phyloP scores from a whole-genome alignment of 2,888 invertebrate species.

The Zaprionus bogoriensis region DNA sequence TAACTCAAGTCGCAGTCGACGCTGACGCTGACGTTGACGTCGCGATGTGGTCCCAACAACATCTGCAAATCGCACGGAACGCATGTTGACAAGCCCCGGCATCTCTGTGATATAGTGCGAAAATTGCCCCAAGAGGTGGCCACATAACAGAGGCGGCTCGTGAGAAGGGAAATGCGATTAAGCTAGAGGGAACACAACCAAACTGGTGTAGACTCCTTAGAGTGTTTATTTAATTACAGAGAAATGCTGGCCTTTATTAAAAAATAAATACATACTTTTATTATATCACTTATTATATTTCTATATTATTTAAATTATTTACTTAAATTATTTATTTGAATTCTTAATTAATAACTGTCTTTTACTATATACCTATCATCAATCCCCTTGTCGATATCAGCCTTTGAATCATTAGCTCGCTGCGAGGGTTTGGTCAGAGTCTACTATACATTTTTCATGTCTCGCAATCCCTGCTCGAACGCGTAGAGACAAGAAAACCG shows the following conservation, averaged over 20 bases:
- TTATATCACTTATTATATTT: too few species aligned
- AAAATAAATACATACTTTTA: too few species aligned
- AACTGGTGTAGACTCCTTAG: too few species aligned
- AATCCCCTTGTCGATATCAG: constrained; percentile 3
- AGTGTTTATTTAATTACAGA: too few species aligned
- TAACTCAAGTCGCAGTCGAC: too few species aligned
- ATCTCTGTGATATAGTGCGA: not conserved
- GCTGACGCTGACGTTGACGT: constrained; percentile 25
- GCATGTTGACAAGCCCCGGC: constrained; percentile 43
- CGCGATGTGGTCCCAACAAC: constrained; percentile 22
- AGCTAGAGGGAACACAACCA: not conserved
- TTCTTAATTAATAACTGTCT: too few species aligned
- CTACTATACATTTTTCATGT: constrained; percentile 18
- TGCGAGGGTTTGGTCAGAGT: not conserved
- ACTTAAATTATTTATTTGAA: not conserved
- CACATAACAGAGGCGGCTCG: constrained; percentile 9
- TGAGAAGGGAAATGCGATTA: constrained; percentile 14
- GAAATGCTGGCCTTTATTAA: too few species aligned
- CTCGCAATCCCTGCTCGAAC: constrained; percentile 33
- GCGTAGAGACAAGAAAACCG: constrained; percentile 56
- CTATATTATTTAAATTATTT: not conserved
- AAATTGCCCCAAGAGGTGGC: constrained; percentile 19
- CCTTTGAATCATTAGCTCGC: not conserved
- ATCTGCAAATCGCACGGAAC: constrained; percentile 50
- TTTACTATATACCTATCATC: too few species aligned